Percentiles rank a stretch among this genome's conserved stretches.
Evolutionary conservation across 1,140 invertebrate species (phyloP).

Genomic region (Philopotamus ludificatus): DNA sequence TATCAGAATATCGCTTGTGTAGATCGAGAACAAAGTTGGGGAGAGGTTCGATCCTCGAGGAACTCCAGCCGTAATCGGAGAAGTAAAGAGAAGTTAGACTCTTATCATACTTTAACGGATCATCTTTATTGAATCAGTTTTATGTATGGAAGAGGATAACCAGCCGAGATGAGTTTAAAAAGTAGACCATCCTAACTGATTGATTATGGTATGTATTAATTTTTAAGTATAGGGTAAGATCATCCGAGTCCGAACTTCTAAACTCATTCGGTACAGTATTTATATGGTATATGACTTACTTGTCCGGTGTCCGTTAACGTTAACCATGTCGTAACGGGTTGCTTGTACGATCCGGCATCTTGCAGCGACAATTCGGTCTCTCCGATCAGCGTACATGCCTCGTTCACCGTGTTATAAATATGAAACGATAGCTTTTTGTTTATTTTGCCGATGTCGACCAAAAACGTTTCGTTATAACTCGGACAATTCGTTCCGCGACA

Average conservation of each 20-base stretch:
- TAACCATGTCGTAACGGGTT: conserved; percentile 63
- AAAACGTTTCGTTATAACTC: conserved; percentile 72
- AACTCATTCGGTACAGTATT: too few species aligned
- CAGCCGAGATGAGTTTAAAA: too few species aligned
- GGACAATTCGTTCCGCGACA: conserved; percentile 62
- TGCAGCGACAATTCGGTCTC: conserved; percentile 63
- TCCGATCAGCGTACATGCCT: conserved; percentile 64
- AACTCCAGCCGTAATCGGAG: too few species aligned
- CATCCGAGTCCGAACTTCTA: too few species aligned
- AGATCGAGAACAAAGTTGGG: too few species aligned
- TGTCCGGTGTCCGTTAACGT: conserved; percentile 63
- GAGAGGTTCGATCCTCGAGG: too few species aligned
- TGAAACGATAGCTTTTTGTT: conserved; percentile 60
- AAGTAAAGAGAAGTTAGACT: too few species aligned
- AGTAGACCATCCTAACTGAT: neutral
- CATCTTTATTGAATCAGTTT: too few species aligned
- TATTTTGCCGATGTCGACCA: conserved; percentile 63
- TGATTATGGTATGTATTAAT: neutral
- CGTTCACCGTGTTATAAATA: conserved; percentile 63
- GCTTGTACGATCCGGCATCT: conserved; percentile 58
- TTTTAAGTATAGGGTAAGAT: neutral
- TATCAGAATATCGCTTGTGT: too few species aligned
- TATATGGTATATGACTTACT: too few species aligned
- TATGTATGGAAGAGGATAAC: too few species aligned
- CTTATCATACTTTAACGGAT: too few species aligned